Evolutionary conservation across 2,113 vertebrate genomes (phyloP).

Genomic region (Dasypus novemcinctus): DNA sequence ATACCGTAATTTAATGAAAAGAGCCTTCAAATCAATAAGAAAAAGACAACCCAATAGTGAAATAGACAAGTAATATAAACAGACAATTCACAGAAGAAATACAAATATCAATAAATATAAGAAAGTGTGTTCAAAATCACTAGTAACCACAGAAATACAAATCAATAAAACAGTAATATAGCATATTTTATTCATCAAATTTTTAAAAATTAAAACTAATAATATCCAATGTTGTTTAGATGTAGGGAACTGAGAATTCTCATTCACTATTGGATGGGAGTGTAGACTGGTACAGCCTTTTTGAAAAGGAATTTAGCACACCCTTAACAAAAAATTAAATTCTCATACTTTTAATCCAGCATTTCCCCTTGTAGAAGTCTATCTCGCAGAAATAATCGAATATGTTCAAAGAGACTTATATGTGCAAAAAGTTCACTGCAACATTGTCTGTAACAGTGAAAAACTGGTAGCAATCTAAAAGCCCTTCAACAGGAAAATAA

Average conservation of each 20-base stretch:
- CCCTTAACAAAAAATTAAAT: slow-evolving; percentile 7
- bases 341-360: slow-evolving; percentile 25
- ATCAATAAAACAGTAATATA: slow-evolving; percentile 23
- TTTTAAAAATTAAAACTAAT: slow-evolving; percentile 13
- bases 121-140: not conserved
- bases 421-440: not conserved
- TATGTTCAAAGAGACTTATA: not conserved
- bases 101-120: slow-evolving; percentile 38
- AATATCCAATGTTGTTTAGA: not conserved
- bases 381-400: not conserved
- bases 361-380: not conserved
- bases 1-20: slow-evolving; percentile 32
- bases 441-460: not conserved
- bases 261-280: not conserved
- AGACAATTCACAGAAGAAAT: slow-evolving; percentile 44
- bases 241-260: not conserved
- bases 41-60: slow-evolving; percentile 49
- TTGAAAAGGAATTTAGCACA: not conserved
- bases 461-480: not conserved
- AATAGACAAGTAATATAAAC: slow-evolving; percentile 40
- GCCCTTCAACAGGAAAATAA: not conserved
- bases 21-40: slow-evolving; percentile 43
- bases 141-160: slow-evolving; percentile 50
- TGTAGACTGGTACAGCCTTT: not conserved
- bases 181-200: not conserved